These are phyloP conservation scores for Polymixis flavicincta DNA, from an alignment of 2,888 invertebrate species.

Conservation along the genomic window DNA sequence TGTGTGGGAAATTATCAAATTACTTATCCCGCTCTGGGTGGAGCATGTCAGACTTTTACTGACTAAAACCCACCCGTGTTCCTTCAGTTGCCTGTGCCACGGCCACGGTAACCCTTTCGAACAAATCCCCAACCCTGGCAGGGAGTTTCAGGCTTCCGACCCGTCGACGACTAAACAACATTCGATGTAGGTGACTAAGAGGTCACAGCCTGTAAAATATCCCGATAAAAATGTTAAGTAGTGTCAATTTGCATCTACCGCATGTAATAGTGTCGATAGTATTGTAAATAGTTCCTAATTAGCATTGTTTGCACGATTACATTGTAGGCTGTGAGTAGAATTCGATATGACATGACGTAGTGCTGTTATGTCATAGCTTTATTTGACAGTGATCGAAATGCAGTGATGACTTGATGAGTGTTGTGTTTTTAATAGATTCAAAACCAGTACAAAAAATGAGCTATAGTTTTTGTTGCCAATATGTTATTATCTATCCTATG, in stretches of 20 bases:
- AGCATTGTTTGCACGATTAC: slow-evolving; percentile 6
- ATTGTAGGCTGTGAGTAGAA: slow-evolving; percentile 1
- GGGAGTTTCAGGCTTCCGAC: too few relatives aligned
- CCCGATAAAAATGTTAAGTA: too few relatives aligned
- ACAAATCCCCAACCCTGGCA: too few relatives aligned
- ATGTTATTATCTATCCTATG: too few relatives aligned
- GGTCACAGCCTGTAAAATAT: not conserved
- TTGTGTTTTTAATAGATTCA: not conserved
- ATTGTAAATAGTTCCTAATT: slow-evolving; percentile 19
- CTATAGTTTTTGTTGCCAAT: not conserved
- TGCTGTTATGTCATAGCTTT: slow-evolving; percentile 31
- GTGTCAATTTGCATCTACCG: not conserved
- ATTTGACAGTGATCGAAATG: slow-evolving; percentile 31
- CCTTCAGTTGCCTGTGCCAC: too few relatives aligned
- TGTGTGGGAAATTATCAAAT: too few relatives aligned
- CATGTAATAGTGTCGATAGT: slow-evolving; percentile 1
- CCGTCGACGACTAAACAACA: too few relatives aligned
- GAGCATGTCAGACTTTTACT: too few relatives aligned
- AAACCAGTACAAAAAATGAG: not conserved
- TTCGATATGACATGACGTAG: slow-evolving; percentile 22
- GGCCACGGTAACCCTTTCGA: too few relatives aligned
- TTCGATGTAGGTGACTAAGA: too few relatives aligned
- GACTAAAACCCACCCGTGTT: too few relatives aligned
- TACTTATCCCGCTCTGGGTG: too few relatives aligned
- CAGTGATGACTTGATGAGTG: slow-evolving; percentile 3